Evolutionary conservation across 2,888 invertebrate genomes (phyloP).

Genomic region (Sphaerophoria rueppellii): DNA sequence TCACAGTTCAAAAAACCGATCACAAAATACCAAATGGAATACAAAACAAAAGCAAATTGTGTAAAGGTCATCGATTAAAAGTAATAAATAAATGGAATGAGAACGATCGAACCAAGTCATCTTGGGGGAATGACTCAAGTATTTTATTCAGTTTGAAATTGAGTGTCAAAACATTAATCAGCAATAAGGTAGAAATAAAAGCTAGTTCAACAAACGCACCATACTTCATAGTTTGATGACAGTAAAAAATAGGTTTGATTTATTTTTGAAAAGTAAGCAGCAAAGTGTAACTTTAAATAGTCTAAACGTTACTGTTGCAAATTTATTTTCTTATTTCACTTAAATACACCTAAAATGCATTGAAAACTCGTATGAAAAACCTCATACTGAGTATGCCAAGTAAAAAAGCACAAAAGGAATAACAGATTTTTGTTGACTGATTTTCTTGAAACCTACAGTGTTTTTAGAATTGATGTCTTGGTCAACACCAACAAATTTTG

Average conservation of each 20-base stretch:
- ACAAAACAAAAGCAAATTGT: slow-evolving; percentile 15
- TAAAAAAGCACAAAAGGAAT: too few relatives aligned
- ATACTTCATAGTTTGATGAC: slow-evolving; percentile 16
- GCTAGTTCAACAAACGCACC: slow-evolving; percentile 58
- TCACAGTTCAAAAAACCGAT: slow-evolving; percentile 51
- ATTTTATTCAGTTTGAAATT: slow-evolving; percentile 1
- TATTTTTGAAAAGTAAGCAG: too few relatives aligned
- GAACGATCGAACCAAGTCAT: slow-evolving; percentile 35
- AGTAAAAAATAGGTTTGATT: neutral
- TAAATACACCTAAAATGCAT: too few relatives aligned
- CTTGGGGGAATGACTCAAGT: slow-evolving; percentile 11
- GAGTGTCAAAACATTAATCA: slow-evolving; percentile 23
- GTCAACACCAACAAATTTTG: too few relatives aligned
- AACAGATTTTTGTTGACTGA: too few relatives aligned
- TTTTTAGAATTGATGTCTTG: too few relatives aligned
- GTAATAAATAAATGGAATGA: slow-evolving; percentile 30
- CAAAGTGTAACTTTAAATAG: too few relatives aligned
- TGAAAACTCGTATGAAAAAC: too few relatives aligned
- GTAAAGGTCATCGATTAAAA: slow-evolving; percentile 54
- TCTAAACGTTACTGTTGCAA: too few relatives aligned
- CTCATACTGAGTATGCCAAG: too few relatives aligned
- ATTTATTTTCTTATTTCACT: too few relatives aligned
- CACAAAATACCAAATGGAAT: neutral
- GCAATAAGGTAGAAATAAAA: neutral
- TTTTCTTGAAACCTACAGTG: too few relatives aligned